Evolutionary conservation across 2,888 invertebrate species (phyloP).

Genomic region (Luperina nickerlii): DNA sequence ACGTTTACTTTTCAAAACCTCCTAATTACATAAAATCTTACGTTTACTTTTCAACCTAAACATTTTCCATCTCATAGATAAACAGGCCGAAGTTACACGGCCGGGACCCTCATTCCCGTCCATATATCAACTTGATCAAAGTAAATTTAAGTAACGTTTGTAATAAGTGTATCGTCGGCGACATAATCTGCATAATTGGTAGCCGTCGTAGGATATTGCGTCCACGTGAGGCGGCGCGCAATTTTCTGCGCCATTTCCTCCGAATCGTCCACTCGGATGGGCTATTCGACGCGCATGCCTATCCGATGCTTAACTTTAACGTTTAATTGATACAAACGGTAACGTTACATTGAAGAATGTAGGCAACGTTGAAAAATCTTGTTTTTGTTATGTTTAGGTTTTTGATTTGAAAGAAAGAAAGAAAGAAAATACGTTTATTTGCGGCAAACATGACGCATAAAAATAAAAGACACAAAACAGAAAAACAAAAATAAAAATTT

Average conservation of each 20-base stretch:
- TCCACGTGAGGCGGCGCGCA: conserved; percentile 87
- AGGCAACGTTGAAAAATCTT: neutral
- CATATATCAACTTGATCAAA: conserved; percentile 35
- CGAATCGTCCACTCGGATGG: conserved; percentile 82
- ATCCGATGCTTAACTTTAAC: conserved; percentile 75
- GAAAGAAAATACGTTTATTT: too few relatives aligned
- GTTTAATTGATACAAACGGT: conserved; percentile 80
- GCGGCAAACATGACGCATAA: too few relatives aligned
- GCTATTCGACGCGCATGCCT: conserved; percentile 76
- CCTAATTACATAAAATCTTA: neutral
- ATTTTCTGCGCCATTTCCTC: conserved; percentile 90
- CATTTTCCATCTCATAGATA: conserved; percentile 16
- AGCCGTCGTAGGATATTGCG: conserved; percentile 88
- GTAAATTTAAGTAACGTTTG: conserved; percentile 73
- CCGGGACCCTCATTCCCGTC: conserved; percentile 23
- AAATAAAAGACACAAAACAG: too few relatives aligned
- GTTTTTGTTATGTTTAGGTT: neutral
- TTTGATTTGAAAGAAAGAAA: too few relatives aligned
- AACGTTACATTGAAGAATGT: conserved; percentile 32
- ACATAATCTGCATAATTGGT: conserved; percentile 90
- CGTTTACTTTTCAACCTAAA: neutral
- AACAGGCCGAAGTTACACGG: conserved; percentile 17
- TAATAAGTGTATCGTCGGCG: conserved; percentile 82
- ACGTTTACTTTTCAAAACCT: neutral
- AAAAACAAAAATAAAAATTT: too few relatives aligned